Base-by-base conservation (phyloP, 2,113 vertebrate species). In the Pomatorhinus ruficollis region DNA sequence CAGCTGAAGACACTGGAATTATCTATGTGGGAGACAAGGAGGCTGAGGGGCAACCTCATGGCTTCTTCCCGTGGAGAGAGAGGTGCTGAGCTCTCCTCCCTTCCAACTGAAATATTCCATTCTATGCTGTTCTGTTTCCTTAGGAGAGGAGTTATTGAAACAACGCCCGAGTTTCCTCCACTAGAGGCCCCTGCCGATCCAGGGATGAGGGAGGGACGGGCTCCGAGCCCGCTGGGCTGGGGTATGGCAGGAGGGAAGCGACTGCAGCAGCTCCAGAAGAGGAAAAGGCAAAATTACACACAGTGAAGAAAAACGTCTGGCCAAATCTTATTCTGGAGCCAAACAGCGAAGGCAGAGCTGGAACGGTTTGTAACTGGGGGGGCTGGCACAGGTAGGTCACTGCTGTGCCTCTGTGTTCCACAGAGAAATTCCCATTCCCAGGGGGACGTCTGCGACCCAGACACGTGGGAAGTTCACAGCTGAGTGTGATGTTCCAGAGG, bases 401-500 rank as follows among this genome's bases (percentile, higher is more conserved):
- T 7, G 1, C 40, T 1, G 30, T 5, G 25, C 50, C 63, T 37
- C 40, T 12, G 16, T 11, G 4, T 4, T 40, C 25, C 33, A 8
- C 2, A 4, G 17, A 49, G 68, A 14, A 14, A 22, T 60, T 61
- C 56, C 5, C 1, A 4, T 14, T 66, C 44, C 56, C 28, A 1
- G 28, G 50, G 40, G 21, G 31, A 16, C 0, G 3, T 64, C 37
- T 89, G 69, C 8, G 31, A 18, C 24, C 50, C 70, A 3, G 14
- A 4, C 23, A 3, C 17, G 23, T 0, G 42, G 27, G 35, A 6
- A n/a, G 15, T 2, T 85, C 57, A 1, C 53, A 63, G 88, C 37
- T 21, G 11, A 44, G 60, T 1, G 40, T 1, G 5, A 4, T 1
- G 2, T 22, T 47, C 35, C n/a, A 0, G 0, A 9, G 33, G 8